phyloP scores from a whole-genome alignment of 1,140 invertebrate species.

The Dolichoris vasculosae region DNA sequence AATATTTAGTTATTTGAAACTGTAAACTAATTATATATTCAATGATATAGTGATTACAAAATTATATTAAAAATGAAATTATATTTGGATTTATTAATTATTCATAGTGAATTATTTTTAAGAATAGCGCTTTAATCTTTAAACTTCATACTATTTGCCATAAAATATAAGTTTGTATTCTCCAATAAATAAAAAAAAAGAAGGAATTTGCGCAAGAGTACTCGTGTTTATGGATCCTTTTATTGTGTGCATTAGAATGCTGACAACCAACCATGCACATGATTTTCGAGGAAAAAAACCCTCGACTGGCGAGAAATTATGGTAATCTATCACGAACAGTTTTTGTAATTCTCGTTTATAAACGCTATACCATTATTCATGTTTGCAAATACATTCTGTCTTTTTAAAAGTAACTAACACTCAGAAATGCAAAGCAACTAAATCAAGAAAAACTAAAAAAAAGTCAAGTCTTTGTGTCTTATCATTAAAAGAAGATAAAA shows the following conservation, averaged over 20 bases:
- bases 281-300: slow-evolving; percentile 17
- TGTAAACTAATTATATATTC: too few species aligned
- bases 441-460: background rate
- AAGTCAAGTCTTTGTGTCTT: slow-evolving; percentile 42
- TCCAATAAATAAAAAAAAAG: background rate
- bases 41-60: background rate
- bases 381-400: background rate
- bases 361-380: background rate
- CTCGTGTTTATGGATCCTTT: slow-evolving; percentile 24
- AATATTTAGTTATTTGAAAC: too few species aligned
- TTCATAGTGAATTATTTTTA: slow-evolving; percentile 4
- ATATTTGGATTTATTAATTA: background rate
- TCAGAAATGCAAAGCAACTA: background rate
- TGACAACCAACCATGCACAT: slow-evolving; percentile 22
- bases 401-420: background rate
- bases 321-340: slow-evolving; percentile 8
- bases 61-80: background rate
- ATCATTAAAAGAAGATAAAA: background rate
- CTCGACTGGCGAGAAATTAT: slow-evolving; percentile 11
- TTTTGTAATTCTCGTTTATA: slow-evolving; percentile 17
- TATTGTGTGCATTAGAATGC: slow-evolving; percentile 28
- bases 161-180: slow-evolving; percentile 20
- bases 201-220: background rate
- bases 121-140: background rate
- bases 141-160: slow-evolving; percentile 37